Percentiles rank a stretch among this genome's conserved stretches.
Evolutionary conservation across 2,797 vertebrate species (phyloP).

Genomic region (Etheostoma perlongum): DNA sequence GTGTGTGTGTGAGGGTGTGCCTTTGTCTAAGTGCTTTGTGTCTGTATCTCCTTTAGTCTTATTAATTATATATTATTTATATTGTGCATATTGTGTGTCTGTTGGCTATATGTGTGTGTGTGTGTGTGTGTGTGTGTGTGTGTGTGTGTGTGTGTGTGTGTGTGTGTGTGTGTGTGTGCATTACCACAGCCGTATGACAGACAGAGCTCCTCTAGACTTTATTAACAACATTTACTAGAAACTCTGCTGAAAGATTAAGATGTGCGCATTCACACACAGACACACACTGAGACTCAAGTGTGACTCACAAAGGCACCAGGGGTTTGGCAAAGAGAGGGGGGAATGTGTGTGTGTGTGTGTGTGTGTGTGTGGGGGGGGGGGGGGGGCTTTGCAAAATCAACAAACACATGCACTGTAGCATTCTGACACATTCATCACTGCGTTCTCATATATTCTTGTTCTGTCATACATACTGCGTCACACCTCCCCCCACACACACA

Average conservation of each 20-base stretch:
- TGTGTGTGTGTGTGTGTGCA: constrained; percentile 2
- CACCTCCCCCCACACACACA: constrained; percentile 24
- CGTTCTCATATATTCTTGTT: constrained; percentile 41
- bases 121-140: neutral
- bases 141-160: neutral
- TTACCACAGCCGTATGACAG: constrained; percentile 37
- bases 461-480: constrained; percentile 48
- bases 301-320: constrained; percentile 59
- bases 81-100: neutral
- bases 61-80: constrained; percentile 57
- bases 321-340: constrained; percentile 25
- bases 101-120: neutral
- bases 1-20: constrained; percentile 29
- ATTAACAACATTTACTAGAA: constrained; percentile 69
- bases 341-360: neutral
- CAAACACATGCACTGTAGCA: constrained; percentile 40
- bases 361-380: neutral
- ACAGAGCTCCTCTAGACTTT: constrained; percentile 63
- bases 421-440: constrained; percentile 35
- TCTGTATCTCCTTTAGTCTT: constrained; percentile 41
- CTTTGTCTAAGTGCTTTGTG: constrained; percentile 58
- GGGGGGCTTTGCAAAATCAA: constrained; percentile 36
- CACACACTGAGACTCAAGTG: constrained; percentile 33
- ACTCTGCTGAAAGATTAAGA: constrained; percentile 63
- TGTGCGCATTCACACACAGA: constrained; percentile 18